Percentiles rank a stretch among this genome's conserved stretches.
These are phyloP conservation scores for Halictus quadricinctus DNA, from an alignment of 2,888 invertebrate species.

Conservation along the genomic window DNA sequence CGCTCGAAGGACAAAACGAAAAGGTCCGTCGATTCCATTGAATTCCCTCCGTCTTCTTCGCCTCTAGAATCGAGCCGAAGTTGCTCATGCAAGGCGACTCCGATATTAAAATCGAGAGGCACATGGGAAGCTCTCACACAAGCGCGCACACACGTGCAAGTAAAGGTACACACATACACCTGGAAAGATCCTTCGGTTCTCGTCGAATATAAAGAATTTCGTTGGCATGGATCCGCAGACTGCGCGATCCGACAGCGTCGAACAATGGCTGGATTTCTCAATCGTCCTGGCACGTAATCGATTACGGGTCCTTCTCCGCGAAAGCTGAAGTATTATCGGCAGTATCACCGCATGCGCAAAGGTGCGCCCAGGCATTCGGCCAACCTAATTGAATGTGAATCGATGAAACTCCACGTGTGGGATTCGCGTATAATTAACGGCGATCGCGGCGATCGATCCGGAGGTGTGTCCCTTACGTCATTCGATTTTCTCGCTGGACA, in stretches of 20 bases:
- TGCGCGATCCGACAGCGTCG: slow-evolving; percentile 47
- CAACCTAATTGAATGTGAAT: slow-evolving; percentile 66
- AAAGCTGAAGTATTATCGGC: slow-evolving; percentile 34
- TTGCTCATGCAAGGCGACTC: not conserved
- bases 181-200: slow-evolving; percentile 11
- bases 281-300: slow-evolving; percentile 63
- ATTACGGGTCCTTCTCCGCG: slow-evolving; percentile 53
- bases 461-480: slow-evolving; percentile 26
- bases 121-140: not conserved
- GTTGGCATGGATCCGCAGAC: slow-evolving; percentile 45
- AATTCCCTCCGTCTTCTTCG: not conserved
- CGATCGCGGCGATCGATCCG: slow-evolving; percentile 46
- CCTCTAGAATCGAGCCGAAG: slow-evolving; percentile 11
- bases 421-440: slow-evolving; percentile 64
- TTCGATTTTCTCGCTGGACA: slow-evolving; percentile 44
- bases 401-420: slow-evolving; percentile 55
- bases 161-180: not conserved
- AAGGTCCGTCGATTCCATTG: not conserved
- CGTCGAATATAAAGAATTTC: slow-evolving; percentile 40
- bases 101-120: slow-evolving; percentile 9
- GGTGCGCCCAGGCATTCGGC: slow-evolving; percentile 59
- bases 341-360: slow-evolving; percentile 38
- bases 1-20: not conserved
- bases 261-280: slow-evolving; percentile 67
- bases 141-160: not conserved